Base-by-base conservation (phyloP, 2,888 invertebrate species). In the Cerastoderma edule region DNA sequence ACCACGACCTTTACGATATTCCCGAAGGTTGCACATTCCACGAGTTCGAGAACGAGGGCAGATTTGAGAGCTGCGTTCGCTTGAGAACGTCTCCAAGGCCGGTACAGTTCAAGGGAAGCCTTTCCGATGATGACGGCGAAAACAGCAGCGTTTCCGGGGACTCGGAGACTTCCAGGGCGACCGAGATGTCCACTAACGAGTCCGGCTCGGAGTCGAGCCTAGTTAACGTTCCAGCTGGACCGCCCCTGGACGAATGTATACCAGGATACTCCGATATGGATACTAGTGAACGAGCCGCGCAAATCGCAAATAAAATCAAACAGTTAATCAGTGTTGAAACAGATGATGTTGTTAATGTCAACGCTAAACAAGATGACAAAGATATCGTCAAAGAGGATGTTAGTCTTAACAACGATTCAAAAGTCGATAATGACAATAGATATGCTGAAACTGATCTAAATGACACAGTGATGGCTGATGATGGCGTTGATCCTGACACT, bases 111-210 rank as follows among this genome's bases (percentile, higher is more conserved):
- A 67, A 56, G 48, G 75, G 75, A 2, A 71, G 75, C 24, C 46
- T 75, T 24, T 75, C 75, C 13, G 67, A 75, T 8, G 50, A 71
- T n/a, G 67, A 75, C 3, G 63, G 63, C 22, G 60, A 66, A 3
- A 35, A 13, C 44, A 33, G 66, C 10, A 39, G 50, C 35, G 69
- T 57, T 30, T 50, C 69, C 16, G n/a, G 13, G 10, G 24, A 10
- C 6, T 50, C 66, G 1, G 53, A 66, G 32, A 28, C 24, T 2
- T 50, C 50, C n/a, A 22, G 46, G n/a, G 19, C 28, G 35, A 66
- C 66, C 2, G n/a, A n/a, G 10, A 22, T 60, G 33, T 66, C 66
- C 1, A 24, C 66, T 1, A 66, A 32, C n/a, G 22, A 30, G n/a
- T 66, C 66, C 5, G 24, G 13, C 10, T 60, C 60, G 2, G 8